These are phyloP conservation scores for Rhopalosiphum nymphaeae DNA, from an alignment of 2,888 invertebrate species.

Conservation along the genomic window DNA sequence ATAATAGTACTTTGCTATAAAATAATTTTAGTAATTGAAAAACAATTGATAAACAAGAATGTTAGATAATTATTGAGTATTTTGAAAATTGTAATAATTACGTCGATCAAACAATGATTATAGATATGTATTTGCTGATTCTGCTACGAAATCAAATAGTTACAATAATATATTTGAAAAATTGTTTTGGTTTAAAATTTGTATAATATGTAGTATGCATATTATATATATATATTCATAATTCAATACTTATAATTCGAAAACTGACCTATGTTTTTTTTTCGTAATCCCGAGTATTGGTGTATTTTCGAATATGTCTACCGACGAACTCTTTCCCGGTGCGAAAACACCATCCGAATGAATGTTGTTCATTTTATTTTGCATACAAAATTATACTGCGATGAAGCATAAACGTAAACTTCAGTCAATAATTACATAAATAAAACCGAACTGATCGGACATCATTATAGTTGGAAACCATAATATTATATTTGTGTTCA, in stretches of 20 bases:
- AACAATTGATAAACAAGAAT: too few species aligned
- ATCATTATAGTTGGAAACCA: not conserved
- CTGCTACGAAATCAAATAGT: not conserved
- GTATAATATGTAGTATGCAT: not conserved
- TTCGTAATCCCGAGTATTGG: not conserved
- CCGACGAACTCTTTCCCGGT: not conserved
- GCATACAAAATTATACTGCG: not conserved
- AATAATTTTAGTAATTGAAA: too few species aligned
- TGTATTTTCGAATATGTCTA: not conserved
- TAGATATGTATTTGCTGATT: not conserved
- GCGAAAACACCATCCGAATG: not conserved
- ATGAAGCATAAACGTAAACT: not conserved
- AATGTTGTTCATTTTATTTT: not conserved
- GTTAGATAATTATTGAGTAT: too few species aligned
- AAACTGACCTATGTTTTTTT: not conserved
- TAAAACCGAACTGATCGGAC: not conserved
- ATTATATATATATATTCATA: not conserved
- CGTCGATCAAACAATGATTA: not conserved
- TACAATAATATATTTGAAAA: not conserved
- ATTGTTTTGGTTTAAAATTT: not conserved
- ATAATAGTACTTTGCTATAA: too few species aligned
- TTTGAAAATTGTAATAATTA: not conserved
- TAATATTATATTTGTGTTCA: not conserved
- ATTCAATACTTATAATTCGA: not conserved
- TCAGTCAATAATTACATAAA: not conserved